phyloP scores from a whole-genome alignment of 2,797 vertebrate genomes.

The Distichodus sexfasciatus region DNA sequence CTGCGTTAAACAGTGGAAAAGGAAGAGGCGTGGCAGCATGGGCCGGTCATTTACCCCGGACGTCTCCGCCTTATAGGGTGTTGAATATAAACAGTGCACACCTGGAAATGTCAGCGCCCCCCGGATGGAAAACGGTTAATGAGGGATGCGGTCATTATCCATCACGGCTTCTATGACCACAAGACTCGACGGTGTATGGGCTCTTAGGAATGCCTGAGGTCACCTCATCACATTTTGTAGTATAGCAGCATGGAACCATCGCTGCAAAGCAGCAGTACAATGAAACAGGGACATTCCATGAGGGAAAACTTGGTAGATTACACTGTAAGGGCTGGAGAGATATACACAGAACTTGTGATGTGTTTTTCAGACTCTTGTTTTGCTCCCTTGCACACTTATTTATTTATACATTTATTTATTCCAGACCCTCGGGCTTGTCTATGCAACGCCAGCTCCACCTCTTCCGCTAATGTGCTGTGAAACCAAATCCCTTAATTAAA shows the following conservation, averaged over 20 bases:
- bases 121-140: slow-evolving; percentile 22
- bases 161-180: not conserved
- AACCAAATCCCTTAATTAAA: slow-evolving; percentile 76
- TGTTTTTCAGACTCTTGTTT: slow-evolving; percentile 31
- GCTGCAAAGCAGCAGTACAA: too few species aligned
- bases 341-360: slow-evolving; percentile 3
- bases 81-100: slow-evolving; percentile 44
- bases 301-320: not conserved
- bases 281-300: not conserved
- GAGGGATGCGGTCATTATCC: slow-evolving; percentile 19
- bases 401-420: slow-evolving; percentile 69
- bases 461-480: slow-evolving; percentile 67
- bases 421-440: slow-evolving; percentile 64
- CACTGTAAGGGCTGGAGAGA: slow-evolving; percentile 10
- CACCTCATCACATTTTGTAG: not conserved
- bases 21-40: slow-evolving; percentile 29
- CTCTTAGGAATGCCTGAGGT: not conserved
- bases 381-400: slow-evolving; percentile 52
- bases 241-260: not conserved
- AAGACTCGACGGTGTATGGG: slow-evolving; percentile 1
- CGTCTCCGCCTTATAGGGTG: slow-evolving; percentile 30
- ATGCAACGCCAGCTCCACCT: slow-evolving; percentile 43
- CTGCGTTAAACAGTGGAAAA: slow-evolving; percentile 46
- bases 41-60: slow-evolving; percentile 42
- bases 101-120: slow-evolving; percentile 47